Evolutionary conservation across 2,797 vertebrate genomes (phyloP).

Genomic region (Meriones psammophilus): DNA sequence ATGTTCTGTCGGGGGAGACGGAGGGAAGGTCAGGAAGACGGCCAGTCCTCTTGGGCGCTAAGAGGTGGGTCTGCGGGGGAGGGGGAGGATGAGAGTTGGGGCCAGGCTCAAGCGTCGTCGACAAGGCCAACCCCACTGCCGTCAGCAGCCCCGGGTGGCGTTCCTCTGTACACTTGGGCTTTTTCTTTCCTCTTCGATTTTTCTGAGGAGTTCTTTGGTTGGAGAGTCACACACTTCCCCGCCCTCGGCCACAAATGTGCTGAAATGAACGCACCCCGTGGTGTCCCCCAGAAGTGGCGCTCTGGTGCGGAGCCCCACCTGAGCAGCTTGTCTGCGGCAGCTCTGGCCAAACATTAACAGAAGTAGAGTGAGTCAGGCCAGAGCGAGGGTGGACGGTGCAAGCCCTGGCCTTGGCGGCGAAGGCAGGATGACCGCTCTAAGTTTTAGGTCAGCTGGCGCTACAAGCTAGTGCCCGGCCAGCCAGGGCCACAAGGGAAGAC

Average conservation of each 20-base stretch:
- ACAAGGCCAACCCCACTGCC: neutral
- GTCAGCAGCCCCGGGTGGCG: neutral
- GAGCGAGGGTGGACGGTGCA: neutral
- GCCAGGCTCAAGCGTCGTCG: neutral
- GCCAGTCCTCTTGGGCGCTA: rapidly evolving
- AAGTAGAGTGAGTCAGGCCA: neutral
- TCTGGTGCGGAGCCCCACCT: neutral
- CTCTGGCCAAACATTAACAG: too few species aligned
- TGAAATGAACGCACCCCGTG: neutral
- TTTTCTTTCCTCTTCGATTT: neutral
- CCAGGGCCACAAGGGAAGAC: neutral
- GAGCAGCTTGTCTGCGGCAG: neutral
- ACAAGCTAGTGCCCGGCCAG: neutral
- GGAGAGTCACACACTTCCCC: neutral
- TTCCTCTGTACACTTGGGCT: neutral
- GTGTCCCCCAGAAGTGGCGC: neutral
- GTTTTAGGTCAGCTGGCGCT: neutral
- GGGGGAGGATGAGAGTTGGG: neutral
- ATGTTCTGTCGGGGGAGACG: slow-evolving; percentile 91
- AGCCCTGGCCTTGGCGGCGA: neutral
- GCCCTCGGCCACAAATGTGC: neutral
- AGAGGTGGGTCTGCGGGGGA: neutral
- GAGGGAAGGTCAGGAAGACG: neutral
- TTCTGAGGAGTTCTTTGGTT: neutral
- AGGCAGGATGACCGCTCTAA: neutral